Conservation (phyloP, 2,113 vertebrate species). For the Onychorhynchus coronatus region DNA sequence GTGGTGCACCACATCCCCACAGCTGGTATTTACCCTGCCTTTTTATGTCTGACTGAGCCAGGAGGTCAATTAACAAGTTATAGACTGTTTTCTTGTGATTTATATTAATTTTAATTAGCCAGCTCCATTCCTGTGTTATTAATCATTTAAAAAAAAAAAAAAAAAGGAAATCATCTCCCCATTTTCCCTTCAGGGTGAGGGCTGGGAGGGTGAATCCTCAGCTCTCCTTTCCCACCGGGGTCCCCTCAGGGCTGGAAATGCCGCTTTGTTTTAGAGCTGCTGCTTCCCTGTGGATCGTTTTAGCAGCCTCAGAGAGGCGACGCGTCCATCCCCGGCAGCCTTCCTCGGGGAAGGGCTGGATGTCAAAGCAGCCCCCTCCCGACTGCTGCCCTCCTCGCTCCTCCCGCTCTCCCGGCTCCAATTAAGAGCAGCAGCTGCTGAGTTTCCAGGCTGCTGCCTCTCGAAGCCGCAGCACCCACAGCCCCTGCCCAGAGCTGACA, state of each 20-base stretch:
- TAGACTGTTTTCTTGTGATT: neutral
- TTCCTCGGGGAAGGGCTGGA: neutral
- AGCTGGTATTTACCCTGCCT: neutral
- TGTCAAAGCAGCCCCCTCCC: neutral
- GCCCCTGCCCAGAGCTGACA: neutral
- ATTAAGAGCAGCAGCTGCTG: neutral
- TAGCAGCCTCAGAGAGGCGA: neutral
- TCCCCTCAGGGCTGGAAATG: neutral
- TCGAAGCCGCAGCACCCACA: neutral
- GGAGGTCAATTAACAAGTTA: conserved; percentile 12
- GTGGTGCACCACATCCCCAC: neutral
- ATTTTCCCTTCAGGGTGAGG: conserved; percentile 62
- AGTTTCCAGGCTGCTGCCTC: neutral
- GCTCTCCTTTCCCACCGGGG: neutral
- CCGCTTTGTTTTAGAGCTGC: neutral
- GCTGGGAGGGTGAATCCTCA: neutral
- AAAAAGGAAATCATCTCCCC: conserved; percentile 67
- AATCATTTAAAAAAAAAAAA: conserved; percentile 9
- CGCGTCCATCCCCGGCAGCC: fast-evolving
- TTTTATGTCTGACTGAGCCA: neutral
- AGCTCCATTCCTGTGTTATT: conserved; percentile 41
- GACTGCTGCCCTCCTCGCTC: neutral
- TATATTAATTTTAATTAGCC: conserved; percentile 40
- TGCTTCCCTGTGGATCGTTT: neutral
- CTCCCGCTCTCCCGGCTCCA: neutral